These are phyloP conservation scores for Megastigmus dorsalis DNA, from an alignment of 2,888 invertebrate species.

Conservation along the genomic window DNA sequence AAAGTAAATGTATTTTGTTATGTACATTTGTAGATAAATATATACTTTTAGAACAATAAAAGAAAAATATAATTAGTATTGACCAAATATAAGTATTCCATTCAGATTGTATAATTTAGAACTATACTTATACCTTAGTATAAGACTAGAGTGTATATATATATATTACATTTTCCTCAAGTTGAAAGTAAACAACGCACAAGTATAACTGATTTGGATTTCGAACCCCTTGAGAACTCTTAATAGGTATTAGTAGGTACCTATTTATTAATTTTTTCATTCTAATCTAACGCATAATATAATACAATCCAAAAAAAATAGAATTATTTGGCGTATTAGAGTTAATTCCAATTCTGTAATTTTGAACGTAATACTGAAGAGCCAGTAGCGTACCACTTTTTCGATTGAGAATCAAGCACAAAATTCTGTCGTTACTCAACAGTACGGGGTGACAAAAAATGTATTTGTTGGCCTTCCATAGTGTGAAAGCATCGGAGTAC, in stretches of 20 bases:
- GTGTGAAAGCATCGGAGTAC: constrained; percentile 37
- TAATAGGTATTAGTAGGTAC: no score
- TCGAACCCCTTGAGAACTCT: constrained; percentile 23
- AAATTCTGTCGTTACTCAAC: constrained; percentile 27
- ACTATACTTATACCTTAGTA: not conserved
- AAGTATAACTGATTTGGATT: no score
- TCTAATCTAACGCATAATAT: no score
- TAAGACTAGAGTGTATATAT: not conserved
- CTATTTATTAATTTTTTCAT: no score
- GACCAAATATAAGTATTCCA: not conserved
- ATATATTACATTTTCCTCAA: no score
- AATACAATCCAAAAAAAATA: not conserved
- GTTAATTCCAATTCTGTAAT: constrained; percentile 13
- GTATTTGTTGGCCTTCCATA: constrained; percentile 18
- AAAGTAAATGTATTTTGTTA: not conserved
- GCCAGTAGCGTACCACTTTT: constrained; percentile 39
- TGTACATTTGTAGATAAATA: constrained; percentile 6
- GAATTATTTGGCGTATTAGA: not conserved
- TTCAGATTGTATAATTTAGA: not conserved
- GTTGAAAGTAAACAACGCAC: no score
- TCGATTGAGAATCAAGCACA: constrained; percentile 9
- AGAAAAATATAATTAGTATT: not conserved
- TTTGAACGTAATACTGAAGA: constrained; percentile 25
- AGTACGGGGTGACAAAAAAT: constrained; percentile 17
- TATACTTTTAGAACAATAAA: not conserved